Conservation (phyloP, 1,140 invertebrate species). For the Pseudomyrmex pallidus region DNA sequence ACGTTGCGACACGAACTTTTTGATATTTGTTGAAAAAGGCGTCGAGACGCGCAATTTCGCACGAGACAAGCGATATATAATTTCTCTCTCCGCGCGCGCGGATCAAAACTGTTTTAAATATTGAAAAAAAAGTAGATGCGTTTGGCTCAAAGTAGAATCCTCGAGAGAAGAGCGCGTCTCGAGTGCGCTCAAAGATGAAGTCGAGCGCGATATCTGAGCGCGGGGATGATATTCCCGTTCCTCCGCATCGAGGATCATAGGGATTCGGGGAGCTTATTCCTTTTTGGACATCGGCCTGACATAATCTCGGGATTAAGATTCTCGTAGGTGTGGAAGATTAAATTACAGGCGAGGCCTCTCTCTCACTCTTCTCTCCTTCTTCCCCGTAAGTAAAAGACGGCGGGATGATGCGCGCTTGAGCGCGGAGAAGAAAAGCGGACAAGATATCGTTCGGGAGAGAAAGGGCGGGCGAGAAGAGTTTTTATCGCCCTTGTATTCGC, state of each 20-base stretch:
- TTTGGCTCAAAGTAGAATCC: not conserved
- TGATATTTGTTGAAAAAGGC: too few relatives aligned
- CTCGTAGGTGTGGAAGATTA: conserved; percentile 79
- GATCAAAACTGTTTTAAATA: too few relatives aligned
- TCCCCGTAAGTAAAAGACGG: not conserved
- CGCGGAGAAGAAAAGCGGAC: conserved; percentile 28
- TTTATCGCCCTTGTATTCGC: conserved; percentile 17
- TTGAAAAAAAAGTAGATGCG: conserved; percentile 2
- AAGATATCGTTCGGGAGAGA: conserved; percentile 31
- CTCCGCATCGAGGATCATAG: conserved; percentile 59
- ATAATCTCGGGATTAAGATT: conserved; percentile 80
- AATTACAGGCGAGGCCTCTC: conserved; percentile 72
- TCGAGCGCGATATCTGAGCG: not conserved
- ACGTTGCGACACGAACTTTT: not conserved
- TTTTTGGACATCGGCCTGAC: conserved; percentile 75
- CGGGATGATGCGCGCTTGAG: not conserved
- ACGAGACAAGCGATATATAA: not conserved
- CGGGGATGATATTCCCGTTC: conserved; percentile 43
- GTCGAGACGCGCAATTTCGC: not conserved
- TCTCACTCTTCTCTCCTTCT: too few relatives aligned
- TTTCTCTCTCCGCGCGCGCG: not conserved
- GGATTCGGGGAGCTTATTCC: conserved; percentile 61
- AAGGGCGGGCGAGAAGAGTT: not conserved
- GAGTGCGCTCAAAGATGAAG: not conserved
- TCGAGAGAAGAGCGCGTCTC: not conserved